phyloP scores from a whole-genome alignment of 2,113 vertebrate species.

The Dicrurus megarhynchus region DNA sequence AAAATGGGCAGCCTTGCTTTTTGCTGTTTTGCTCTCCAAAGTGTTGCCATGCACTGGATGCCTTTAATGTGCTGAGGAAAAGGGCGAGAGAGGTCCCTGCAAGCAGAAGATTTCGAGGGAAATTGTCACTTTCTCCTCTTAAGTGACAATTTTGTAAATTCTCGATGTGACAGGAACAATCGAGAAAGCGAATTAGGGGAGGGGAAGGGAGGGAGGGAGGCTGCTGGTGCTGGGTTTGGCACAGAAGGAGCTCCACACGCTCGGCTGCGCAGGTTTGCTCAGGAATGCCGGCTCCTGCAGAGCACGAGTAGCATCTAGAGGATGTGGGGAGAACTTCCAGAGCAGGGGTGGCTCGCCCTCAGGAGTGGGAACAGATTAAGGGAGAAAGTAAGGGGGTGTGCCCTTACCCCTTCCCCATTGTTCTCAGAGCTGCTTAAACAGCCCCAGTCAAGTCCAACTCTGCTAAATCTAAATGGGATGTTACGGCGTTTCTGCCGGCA shows the following conservation, averaged over 20 bases:
- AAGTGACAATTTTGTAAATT: slow-evolving; percentile 39
- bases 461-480: not conserved
- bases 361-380: not conserved
- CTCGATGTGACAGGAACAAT: slow-evolving; percentile 23
- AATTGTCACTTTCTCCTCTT: slow-evolving; percentile 11
- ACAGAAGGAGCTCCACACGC: not conserved
- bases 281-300: not conserved
- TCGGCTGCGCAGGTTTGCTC: not conserved
- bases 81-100: not conserved
- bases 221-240: not conserved
- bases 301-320: slow-evolving; percentile 70
- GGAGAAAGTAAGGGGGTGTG: not conserved
- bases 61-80: not conserved
- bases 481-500: not conserved
- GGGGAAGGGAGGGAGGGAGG: not conserved
- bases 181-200: not conserved
- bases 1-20: not conserved
- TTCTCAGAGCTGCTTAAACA: not conserved
- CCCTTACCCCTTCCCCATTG: accelerated
- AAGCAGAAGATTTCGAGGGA: not conserved
- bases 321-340: not conserved
- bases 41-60: not conserved
- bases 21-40: not conserved
- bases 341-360: not conserved
- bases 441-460: not conserved